Percentiles rank a stretch among this genome's conserved stretches.
These are phyloP conservation scores for Malurus splendens DNA, from an alignment of 2,797 vertebrate genomes.

Conservation along the genomic window DNA sequence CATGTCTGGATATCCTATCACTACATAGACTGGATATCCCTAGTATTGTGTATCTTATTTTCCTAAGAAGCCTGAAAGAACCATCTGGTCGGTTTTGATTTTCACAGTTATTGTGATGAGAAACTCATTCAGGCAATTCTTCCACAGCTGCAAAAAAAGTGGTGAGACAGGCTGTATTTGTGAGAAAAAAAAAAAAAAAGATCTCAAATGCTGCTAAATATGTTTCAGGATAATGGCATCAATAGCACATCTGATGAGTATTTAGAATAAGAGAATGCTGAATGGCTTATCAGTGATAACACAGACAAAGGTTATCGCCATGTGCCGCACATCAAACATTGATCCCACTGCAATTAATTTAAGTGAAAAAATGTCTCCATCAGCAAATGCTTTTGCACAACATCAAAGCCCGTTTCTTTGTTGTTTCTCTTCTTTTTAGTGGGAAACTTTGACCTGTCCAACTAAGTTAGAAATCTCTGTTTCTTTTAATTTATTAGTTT, in stretches of 20 bases:
- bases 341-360: conserved; percentile 11
- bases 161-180: conserved; percentile 38
- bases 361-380: conserved; percentile 35
- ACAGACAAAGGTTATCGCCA: conserved; percentile 23
- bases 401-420: not conserved
- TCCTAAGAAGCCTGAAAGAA: conserved; percentile 19
- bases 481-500: not conserved
- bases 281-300: conserved; percentile 18
- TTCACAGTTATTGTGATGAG: conserved; percentile 18
- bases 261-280: not conserved
- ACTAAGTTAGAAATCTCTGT: not conserved
- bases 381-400: conserved; percentile 38
- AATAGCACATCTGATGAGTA: conserved; percentile 20
- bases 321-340: not conserved
- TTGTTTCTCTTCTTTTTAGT: not conserved
- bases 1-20: not conserved
- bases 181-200: not conserved
- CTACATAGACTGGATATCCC: not conserved
- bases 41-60: not conserved
- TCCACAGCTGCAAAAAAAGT: conserved; percentile 46
- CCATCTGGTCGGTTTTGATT: conserved; percentile 24
- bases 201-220: conserved; percentile 27
- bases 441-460: not conserved
- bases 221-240: not conserved
- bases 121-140: conserved; percentile 45